Conservation (phyloP, 2,888 invertebrate genomes). For the Perdita meconis region DNA sequence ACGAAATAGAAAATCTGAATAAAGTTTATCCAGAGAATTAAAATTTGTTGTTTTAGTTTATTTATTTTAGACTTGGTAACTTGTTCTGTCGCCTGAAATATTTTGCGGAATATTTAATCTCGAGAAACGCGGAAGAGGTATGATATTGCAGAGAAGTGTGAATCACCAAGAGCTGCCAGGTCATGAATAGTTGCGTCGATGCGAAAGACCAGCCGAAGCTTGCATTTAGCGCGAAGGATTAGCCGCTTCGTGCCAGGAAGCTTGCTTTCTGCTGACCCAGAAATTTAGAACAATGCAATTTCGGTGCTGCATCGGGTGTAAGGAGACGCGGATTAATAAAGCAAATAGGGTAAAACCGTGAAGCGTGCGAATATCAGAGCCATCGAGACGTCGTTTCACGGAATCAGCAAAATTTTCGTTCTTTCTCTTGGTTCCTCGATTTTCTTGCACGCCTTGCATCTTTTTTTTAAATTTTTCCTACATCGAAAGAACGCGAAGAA, state of each 20-base stretch:
- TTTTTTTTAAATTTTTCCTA: no score
- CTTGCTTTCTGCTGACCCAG: slow-evolving; percentile 53
- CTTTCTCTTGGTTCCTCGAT: background rate
- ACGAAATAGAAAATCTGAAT: no score
- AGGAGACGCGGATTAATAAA: slow-evolving; percentile 51
- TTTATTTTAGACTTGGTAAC: no score
- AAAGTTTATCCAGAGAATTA: no score
- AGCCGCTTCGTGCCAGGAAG: slow-evolving; percentile 49
- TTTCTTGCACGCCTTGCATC: no score
- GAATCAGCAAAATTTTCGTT: slow-evolving; percentile 5
- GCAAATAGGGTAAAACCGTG: slow-evolving; percentile 55
- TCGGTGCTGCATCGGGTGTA: slow-evolving; percentile 31
- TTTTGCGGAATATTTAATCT: background rate
- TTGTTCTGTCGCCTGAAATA: background rate
- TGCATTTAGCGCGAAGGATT: slow-evolving; percentile 60
- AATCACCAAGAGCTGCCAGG: slow-evolving; percentile 33
- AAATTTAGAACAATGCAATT: slow-evolving; percentile 64
- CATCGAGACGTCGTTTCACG: slow-evolving; percentile 6
- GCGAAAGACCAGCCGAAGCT: slow-evolving; percentile 55
- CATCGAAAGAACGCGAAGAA: no score
- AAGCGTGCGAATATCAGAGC: slow-evolving; percentile 8
- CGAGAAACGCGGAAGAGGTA: background rate
- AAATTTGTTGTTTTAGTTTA: no score
- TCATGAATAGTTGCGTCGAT: slow-evolving; percentile 53
- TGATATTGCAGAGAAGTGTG: slow-evolving; percentile 12